Evolutionary conservation across 2,113 vertebrate genomes (phyloP), one percentile per base, ranked within the genome.

Genomic region (Corvus cornix): DNA sequence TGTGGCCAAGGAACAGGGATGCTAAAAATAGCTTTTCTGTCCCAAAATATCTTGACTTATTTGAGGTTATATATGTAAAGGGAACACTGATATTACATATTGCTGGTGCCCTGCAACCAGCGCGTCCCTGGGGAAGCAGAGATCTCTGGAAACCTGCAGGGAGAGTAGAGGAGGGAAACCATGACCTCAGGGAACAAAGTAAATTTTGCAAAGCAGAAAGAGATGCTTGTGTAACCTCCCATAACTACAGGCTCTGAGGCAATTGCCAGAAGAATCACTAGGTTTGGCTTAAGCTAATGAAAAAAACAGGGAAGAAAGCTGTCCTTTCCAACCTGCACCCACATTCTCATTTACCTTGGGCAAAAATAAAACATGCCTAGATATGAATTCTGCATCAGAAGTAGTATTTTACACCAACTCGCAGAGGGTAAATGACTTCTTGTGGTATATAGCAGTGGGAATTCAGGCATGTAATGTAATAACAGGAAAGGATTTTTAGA

Each of bases 391-490:
- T 90, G 91, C 55, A 83, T 78, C 67, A 91, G 81, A 87, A 87
- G 35, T 62, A 55, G 62, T 83, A 79, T 90, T 85, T 85, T 94
- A 87, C 62, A 94, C 58, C 70, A 59, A 33, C 67, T 93, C 23
- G 0, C 66, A 85, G 64, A 87, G 78, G 58, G 77, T 78, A 91
- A 94, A 73, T 89, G 87, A 66, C 84, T 96, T 91, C 46, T 84
- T 68, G 62, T 78, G 87, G 87, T 87, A 87, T 44, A 89, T 37
- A 84, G 91, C 87, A 95, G 62, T 85, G 70, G 89, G 95, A 94
- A 97, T 94, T 96, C 89, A 74, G 67, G 70, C 90, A 91, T 62
- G 87, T 93, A 95, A 96, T 94, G 66, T 94, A 94, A 87, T 85
- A 94, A 95, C 66, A 69, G 78, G 78, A 93, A 87, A 87, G 67